Conservation (phyloP, 2,113 vertebrate genomes). For the Stigmatopora argus region DNA sequence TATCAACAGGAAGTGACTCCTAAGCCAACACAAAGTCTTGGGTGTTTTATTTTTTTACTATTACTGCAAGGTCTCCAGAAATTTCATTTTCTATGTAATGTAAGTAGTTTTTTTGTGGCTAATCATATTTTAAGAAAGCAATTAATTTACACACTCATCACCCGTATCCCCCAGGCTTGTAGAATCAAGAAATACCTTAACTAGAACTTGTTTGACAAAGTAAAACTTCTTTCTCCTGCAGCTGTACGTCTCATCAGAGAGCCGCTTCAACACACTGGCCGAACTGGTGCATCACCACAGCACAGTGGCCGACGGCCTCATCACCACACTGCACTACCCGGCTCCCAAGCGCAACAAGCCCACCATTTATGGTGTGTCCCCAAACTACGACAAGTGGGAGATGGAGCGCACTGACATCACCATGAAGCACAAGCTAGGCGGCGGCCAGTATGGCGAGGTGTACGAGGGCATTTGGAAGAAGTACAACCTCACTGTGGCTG, state of each 20-base stretch:
- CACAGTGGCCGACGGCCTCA: constrained; percentile 92
- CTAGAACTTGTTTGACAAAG: no score
- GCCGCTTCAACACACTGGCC: constrained; percentile 93
- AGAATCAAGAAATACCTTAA: no score
- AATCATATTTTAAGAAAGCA: no score
- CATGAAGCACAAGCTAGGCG: constrained; percentile 97
- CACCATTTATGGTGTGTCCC: constrained; percentile 94
- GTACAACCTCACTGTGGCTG: constrained; percentile 93
- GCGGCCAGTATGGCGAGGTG: constrained; percentile 96
- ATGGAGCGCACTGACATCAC: constrained; percentile 98
- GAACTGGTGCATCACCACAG: constrained; percentile 98
- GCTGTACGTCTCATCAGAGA: constrained; percentile 98
- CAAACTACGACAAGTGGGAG: constrained; percentile 98
- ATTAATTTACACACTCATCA: no score
- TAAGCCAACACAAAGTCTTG: no score
- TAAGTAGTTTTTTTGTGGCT: no score
- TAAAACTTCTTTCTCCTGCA: constrained; percentile 38
- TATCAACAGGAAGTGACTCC: no score
- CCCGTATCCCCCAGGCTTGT: no score
- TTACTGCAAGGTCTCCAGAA: no score
- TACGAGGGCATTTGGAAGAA: constrained; percentile 99
- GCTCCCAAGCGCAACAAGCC: constrained; percentile 98
- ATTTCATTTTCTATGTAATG: no score
- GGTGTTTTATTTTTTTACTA: no score
- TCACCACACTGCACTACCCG: constrained; percentile 95